Evolutionary conservation across 2,888 invertebrate species (phyloP), one percentile per base, ranked within the genome.

Genomic region (Luperina nickerlii): DNA sequence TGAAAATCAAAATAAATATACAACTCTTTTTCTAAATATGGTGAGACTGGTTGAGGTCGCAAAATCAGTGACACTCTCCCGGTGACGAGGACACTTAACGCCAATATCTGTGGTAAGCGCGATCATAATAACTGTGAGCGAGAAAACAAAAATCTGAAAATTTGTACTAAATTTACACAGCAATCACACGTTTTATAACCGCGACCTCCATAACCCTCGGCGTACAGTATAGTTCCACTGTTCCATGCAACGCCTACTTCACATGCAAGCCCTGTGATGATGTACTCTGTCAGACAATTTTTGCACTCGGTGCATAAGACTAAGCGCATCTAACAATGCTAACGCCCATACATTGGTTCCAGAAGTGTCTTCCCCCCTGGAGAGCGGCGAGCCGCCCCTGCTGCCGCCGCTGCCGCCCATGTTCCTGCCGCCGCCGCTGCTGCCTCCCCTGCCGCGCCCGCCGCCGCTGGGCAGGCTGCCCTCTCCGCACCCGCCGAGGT

Each of bases 301-400:
- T 63, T 24, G 13, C 32, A 66, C 11, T 32, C 32, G 32, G 2
- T 15, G 5, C 45, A 18, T 11, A 42, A 38, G 5, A 76, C 8
- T 7, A 74, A 32, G 24, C 27, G 60, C 45, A 18, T 65, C 11
- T 11, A 0, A 38, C 20, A 27, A 20, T 72, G 27, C 70, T 72
- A 75, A 24, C n/a, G n/a, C 9, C 18, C 1, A 6, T 18, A 0
- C 3, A 13, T 32, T 74, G 70, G 2, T 85, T 91, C 2, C 92
- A 97, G 97, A 97, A 89, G 93, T 97, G 78, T 93, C 96, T 69
- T 97, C 97, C 69, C 98, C 97, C 68, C 93, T 97, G 88, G 96
- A 96, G 5, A 82, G 79, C 27, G 87, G 87, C 5, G 93, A 90
- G 2, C 81, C 79, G 27, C 15, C 82, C 15, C 74, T 85, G 63